These are phyloP conservation scores for Grapholita molesta DNA, from an alignment of 1,140 invertebrate species.

Conservation along the genomic window DNA sequence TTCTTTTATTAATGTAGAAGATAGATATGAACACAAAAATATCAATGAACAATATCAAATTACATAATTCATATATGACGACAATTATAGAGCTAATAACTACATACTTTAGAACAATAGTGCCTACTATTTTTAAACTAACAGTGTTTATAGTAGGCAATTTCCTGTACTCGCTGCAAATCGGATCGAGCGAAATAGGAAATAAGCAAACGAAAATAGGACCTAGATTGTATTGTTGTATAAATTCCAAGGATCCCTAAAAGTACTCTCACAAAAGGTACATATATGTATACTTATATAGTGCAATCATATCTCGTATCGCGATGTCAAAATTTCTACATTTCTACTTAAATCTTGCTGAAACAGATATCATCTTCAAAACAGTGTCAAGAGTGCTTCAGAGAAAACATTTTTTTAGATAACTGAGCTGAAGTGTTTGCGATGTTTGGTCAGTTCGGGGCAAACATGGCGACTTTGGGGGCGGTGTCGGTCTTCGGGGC, in stretches of 20 bases:
- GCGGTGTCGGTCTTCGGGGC: not conserved
- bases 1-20: no score
- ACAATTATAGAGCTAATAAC: no score
- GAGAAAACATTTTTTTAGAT: not conserved
- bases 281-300: not conserved
- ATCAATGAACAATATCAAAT: no score
- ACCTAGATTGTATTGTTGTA: no score
- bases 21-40: no score
- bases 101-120: no score
- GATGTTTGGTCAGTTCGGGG: not conserved
- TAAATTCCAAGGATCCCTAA: not conserved
- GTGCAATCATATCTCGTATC: not conserved
- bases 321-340: conserved; percentile 1
- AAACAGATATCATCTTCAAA: not conserved
- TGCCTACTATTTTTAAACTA: no score
- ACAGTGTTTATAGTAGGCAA: no score
- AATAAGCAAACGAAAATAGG: no score
- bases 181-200: no score
- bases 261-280: not conserved
- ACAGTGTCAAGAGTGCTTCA: conserved; percentile 4
- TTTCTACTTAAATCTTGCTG: not conserved
- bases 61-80: no score
- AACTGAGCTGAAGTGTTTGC: not conserved
- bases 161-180: no score
- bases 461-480: not conserved